Base-by-base conservation (phyloP, 2,113 vertebrate genomes). In the Lamprologus sp. region DNA sequence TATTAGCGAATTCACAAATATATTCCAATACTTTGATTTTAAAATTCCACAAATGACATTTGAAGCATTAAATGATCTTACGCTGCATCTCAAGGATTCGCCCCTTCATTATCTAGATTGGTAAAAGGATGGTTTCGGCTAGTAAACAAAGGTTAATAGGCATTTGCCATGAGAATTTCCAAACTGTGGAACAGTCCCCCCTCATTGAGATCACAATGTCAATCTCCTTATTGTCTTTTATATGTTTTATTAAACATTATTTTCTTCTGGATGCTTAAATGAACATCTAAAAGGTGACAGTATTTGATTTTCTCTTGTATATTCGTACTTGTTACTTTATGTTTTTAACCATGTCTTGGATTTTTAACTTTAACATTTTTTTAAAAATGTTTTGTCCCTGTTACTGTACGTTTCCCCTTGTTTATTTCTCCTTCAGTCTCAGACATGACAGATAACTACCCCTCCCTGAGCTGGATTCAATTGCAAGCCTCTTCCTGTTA, bases 31-130 rank as follows among this genome's bases (percentile, higher is more conserved):
- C 56, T 60, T 60, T 33, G 28, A 60, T 33, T 60, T 60, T 19
- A 60, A 60, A 60, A 60, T 60, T 33, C 5, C 8, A 60, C 56
- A 31, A 17, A 60, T 31, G 2, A 60, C 2, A 9, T 31, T 60
- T 31, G 14, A 60, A 33, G 56, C 28, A 60, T 60, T 60, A 60
- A 60, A 60, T 17, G 14, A 2, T 31, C 56, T 60, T 10, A 17
- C 7, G 0, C 1, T 0, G 2, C 56, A 68, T 40, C 10, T 21
- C 63, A 68, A 40, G 0, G 7, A 68, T n/a, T 68, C 0, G 2
- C 7, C 55, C 55, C 4, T 15, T 15, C 3, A 0, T 58, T 58
- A 28, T 58, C 7, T 58, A 28, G 23, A 58, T 58, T 28, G 55
- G 55, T 58, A 28, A 15, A 28, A 28, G 13, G 23, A 58, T 58